Conservation (phyloP, 1,140 invertebrate species). For the Ladona fulva region DNA sequence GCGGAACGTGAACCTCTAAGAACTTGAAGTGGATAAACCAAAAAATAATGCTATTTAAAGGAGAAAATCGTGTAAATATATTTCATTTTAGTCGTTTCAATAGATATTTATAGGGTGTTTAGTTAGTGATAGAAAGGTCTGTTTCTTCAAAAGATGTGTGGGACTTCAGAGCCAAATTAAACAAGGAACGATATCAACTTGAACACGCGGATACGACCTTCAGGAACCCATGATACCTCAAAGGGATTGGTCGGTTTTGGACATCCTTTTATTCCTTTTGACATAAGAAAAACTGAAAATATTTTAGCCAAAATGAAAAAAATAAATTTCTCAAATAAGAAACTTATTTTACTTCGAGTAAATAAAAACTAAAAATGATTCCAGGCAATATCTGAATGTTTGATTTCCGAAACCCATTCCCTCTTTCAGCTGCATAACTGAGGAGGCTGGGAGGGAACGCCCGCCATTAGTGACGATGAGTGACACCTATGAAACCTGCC, state of each 20-base stretch:
- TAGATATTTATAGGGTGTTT: no score
- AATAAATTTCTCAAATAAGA: no score
- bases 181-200: not conserved
- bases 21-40: not conserved
- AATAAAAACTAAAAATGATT: not conserved
- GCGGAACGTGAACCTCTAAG: not conserved
- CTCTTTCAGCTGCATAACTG: slow-evolving; percentile 12
- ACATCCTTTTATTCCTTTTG: not conserved
- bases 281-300: no score
- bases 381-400: not conserved
- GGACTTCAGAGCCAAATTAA: not conserved
- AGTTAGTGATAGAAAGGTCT: no score
- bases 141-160: no score
- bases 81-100: no score
- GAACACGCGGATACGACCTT: not conserved
- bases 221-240: not conserved
- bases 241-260: not conserved
- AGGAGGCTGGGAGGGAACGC: slow-evolving; percentile 20
- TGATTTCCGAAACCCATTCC: not conserved
- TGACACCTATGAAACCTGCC: slow-evolving; percentile 22
- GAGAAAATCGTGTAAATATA: no score
- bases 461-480: slow-evolving; percentile 23
- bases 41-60: no score
- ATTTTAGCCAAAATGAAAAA: no score
- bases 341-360: no score